Percentiles rank a stretch among this genome's conserved stretches.
These are phyloP conservation scores for Ceryle rudis DNA, from an alignment of 2,797 vertebrate genomes.

Conservation along the genomic window DNA sequence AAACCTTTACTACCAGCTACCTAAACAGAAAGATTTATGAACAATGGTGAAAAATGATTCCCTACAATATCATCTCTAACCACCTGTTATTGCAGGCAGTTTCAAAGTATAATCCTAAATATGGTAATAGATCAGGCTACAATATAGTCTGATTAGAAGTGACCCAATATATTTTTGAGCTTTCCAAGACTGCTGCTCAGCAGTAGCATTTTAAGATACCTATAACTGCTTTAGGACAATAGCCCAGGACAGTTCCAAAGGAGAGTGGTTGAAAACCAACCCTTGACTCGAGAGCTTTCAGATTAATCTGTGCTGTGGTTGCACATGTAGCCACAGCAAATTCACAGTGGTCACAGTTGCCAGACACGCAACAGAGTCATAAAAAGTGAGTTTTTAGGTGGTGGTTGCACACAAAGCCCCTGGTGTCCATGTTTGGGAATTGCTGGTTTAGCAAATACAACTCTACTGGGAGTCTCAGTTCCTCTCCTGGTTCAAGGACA, in stretches of 20 bases:
- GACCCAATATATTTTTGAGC: not conserved
- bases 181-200: not conserved
- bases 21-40: conserved; percentile 31
- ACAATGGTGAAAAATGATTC: conserved; percentile 3
- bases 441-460: conserved; percentile 1
- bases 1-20: conserved; percentile 14
- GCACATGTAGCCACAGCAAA: conserved; percentile 34
- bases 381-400: not conserved
- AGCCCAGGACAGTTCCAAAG: not conserved
- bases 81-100: conserved; percentile 4
- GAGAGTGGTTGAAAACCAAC: not conserved
- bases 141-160: not conserved
- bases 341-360: conserved; percentile 27
- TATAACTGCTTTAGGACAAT: not conserved
- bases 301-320: conserved; percentile 56
- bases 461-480: not conserved
- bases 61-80: not conserved
- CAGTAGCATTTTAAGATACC: not conserved
- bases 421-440: not conserved
- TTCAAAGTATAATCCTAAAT: not conserved
- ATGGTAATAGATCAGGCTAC: not conserved
- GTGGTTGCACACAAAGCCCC: conserved; percentile 49
- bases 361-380: not conserved
- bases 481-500: not conserved
- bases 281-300: conserved; percentile 5